Evolutionary conservation across 1,140 invertebrate genomes (phyloP).

Genomic region (Drosophila repletoides): DNA sequence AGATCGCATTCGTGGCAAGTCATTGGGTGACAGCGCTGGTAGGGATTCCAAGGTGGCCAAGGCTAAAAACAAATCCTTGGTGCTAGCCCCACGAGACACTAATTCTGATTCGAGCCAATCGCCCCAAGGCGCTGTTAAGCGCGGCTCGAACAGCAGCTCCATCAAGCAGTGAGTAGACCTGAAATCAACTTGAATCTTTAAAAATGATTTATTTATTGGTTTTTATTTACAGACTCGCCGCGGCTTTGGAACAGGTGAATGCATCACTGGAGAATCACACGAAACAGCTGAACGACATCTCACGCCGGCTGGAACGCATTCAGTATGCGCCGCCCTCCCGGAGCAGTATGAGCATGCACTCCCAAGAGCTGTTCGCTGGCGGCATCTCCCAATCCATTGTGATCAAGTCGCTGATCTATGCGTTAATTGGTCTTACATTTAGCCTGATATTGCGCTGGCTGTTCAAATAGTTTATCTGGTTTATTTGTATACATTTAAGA

Average conservation of each 20-base stretch:
- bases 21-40: slow-evolving; percentile 1
- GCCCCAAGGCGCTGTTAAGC: slow-evolving; percentile 57
- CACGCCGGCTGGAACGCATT: slow-evolving; percentile 62
- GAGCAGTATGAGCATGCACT: neutral
- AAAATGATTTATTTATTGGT: neutral
- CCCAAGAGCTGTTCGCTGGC: slow-evolving; percentile 37
- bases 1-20: slow-evolving; percentile 75
- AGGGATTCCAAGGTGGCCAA: slow-evolving; percentile 11
- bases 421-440: slow-evolving; percentile 48
- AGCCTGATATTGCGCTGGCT: slow-evolving; percentile 65
- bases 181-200: neutral
- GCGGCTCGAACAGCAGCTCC: slow-evolving; percentile 34
- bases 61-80: slow-evolving; percentile 57
- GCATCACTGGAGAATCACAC: slow-evolving; percentile 62
- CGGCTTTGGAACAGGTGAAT: slow-evolving; percentile 68
- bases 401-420: slow-evolving; percentile 54
- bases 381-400: slow-evolving; percentile 52
- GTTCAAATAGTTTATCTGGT: slow-evolving; percentile 58
- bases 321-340: slow-evolving; percentile 62
- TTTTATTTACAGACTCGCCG: slow-evolving; percentile 42
- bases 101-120: slow-evolving; percentile 80
- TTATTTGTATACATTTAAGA: slow-evolving; percentile 52
- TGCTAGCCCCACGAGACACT: slow-evolving; percentile 53
- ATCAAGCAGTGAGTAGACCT: slow-evolving; percentile 50
- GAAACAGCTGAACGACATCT: slow-evolving; percentile 62